These are phyloP conservation scores for Notothenia coriiceps DNA, from an alignment of 2,113 vertebrate species.

Conservation along the genomic window DNA sequence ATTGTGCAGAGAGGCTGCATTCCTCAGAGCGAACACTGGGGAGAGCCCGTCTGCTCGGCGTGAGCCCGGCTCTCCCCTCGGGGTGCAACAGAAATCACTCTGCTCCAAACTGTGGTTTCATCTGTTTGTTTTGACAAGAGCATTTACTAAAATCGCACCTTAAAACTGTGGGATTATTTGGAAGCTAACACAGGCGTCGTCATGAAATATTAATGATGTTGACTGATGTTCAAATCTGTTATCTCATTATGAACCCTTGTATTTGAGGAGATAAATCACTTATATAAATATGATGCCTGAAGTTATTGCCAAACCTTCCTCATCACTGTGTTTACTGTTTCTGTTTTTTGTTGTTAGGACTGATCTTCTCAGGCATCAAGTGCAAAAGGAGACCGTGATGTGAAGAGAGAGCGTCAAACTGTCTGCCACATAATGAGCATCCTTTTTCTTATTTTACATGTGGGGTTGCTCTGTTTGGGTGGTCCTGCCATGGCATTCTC, in stretches of 20 bases:
- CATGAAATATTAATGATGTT: slow-evolving; percentile 43
- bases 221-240: slow-evolving; percentile 43
- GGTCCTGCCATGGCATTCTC: slow-evolving; percentile 60
- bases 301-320: not conserved
- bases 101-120: slow-evolving; percentile 62
- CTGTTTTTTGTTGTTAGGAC: not conserved
- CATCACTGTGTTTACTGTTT: slow-evolving; percentile 12
- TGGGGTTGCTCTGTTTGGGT: slow-evolving; percentile 68
- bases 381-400: slow-evolving; percentile 18
- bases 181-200: slow-evolving; percentile 41
- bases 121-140: slow-evolving; percentile 74
- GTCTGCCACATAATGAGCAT: slow-evolving; percentile 72
- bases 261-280: slow-evolving; percentile 34
- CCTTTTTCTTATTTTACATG: slow-evolving; percentile 53
- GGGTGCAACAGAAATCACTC: slow-evolving; percentile 37
- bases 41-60: slow-evolving; percentile 61
- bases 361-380: not conserved
- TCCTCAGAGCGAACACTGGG: slow-evolving; percentile 59
- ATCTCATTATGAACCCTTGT: slow-evolving; percentile 29
- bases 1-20: slow-evolving; percentile 30
- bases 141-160: slow-evolving; percentile 54
- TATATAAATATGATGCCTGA: slow-evolving; percentile 24
- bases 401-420: slow-evolving; percentile 54
- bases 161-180: slow-evolving; percentile 43
- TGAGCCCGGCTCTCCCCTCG: slow-evolving; percentile 13